Base-by-base conservation (phyloP, 2,888 invertebrate genomes). In the Acleris cristana region DNA sequence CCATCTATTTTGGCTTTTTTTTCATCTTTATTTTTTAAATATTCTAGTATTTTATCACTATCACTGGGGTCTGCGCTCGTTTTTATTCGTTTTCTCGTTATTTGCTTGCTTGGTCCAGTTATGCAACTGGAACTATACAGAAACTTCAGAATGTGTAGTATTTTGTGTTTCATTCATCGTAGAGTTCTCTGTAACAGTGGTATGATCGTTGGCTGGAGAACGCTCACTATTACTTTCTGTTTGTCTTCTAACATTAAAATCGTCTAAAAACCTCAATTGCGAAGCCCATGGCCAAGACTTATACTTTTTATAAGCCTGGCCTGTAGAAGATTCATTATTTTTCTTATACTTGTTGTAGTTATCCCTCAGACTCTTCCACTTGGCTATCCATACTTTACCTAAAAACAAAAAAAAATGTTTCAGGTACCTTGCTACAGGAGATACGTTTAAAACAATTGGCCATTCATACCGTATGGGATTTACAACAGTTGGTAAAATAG, bases 221-320 rank as follows among this genome's bases (percentile, higher is more conserved):
- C n/a, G 55, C 34, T 26, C 18, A 68, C 56, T 64, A 45, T 54
- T 61, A 63, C 56, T 64, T 44, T 64, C 57, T 45, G 51, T 64
- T 55, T 21, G 21, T 23, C 48, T 57, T 51, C 44, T 18, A 40
- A 12, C 40, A 60, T 57, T 26, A 51, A 30, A 61, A 51, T 64
- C 64, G 34, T 67, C 62, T 54, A 69, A 44, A 69, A 64, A 65
- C 16, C 64, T 57, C 54, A 75, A 40, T n/a, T 69, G 67, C 23
- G 70, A 65, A 7, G 76, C 61, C 75, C 75, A 76, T 1, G 73
- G 76, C 75, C 75, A 76, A 54, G 73, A 68, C 62, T 73, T 76
- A 54, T 76, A 76, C 49, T 76, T 75, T 51, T 73, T 73, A 57
- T 75, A 73, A 53, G 12, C 54, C 49, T 49, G 49, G 49, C 49